A percentile compares a stretch with the other conserved stretches of the same genome.
phyloP scores from a whole-genome alignment of 2,888 invertebrate genomes.

The Uloborus plumipes region DNA sequence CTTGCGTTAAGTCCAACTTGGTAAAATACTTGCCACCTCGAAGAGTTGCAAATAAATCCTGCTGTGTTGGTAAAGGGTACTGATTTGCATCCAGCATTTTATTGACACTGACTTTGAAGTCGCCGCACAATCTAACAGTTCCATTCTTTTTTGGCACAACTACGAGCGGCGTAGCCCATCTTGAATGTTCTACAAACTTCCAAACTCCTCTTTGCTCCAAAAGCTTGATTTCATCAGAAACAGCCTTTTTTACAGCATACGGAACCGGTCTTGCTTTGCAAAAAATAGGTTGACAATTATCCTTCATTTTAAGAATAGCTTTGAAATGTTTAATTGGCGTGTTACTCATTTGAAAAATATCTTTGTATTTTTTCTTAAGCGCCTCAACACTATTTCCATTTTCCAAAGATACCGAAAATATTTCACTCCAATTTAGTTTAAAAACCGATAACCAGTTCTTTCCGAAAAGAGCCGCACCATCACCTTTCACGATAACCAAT shows the following conservation, averaged over 20 bases:
- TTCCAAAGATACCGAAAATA: not conserved
- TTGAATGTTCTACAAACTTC: constrained; percentile 26
- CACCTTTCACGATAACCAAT: too few species aligned
- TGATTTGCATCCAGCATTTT: not conserved
- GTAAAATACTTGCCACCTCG: too few species aligned
- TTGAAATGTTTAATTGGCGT: constrained; percentile 22
- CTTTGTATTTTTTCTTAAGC: not conserved
- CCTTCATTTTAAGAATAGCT: constrained; percentile 11
- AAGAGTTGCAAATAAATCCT: too few species aligned
- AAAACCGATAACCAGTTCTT: too few species aligned
- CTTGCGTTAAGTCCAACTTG: too few species aligned
- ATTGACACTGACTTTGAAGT: constrained; percentile 18
- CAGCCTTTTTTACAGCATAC: constrained; percentile 19
- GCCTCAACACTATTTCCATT: not conserved
- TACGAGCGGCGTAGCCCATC: constrained; percentile 5
- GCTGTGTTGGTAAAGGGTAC: not conserved
- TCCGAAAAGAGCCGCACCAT: too few species aligned
- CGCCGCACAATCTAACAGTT: not conserved
- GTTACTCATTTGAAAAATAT: constrained; percentile 1
- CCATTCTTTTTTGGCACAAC: constrained; percentile 11
- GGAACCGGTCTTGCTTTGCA: constrained; percentile 19
- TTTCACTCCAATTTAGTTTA: not conserved
- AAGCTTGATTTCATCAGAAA: constrained; percentile 18
- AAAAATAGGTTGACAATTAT: constrained; percentile 14
- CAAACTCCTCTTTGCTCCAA: not conserved